Base-by-base conservation (phyloP, 1,140 invertebrate species). In the Drosophila prosaltans region DNA sequence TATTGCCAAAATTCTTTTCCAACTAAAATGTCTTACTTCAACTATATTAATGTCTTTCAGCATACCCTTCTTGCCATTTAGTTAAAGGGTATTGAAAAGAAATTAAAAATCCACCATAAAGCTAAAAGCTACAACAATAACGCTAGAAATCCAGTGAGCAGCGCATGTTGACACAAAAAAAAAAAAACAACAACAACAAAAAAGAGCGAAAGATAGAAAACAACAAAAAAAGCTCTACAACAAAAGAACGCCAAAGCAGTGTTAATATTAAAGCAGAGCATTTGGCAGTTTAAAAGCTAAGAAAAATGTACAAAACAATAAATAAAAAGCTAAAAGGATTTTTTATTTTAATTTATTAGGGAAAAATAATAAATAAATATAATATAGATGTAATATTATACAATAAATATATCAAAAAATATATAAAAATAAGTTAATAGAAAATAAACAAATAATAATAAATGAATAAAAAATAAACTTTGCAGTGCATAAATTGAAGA, bases 61-160 rank as follows among this genome's bases (percentile, higher is more conserved):
- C 16, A 43, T 43, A 43, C n/a, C 41, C 41, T 3, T 4, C 16
- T 43, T n/a, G 3, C 3, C n/a, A 16, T 43, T 48, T 48, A 10
- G 7, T 8, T 48, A 48, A 24, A 0, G 45, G 45, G 45, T 48
- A 48, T 48, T 7, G 41, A 66, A 78, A 66, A 64, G 59, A 74
- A 78, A 74, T 78, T 69, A 69, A 74, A 78, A 74, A 51, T 74
- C 71, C 72, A 60, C 72, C 74, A 63, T 65, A 78, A 78, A 72
- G 66, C 71, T 65, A 74, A 74, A 45, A 26, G 51, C 62, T 70
- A 78, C 70, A 73, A 76, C 65, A 73, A 69, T 48, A 66, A 77
- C 2, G 45, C 45, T 10, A 51, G 21, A 51, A 51, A 77, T 77
- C 74, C 74, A 77, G 66, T 65, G 74, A 63, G 61, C 70, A 65